phyloP scores from a whole-genome alignment of 2,797 vertebrate genomes.

The Hafferia zeledoni region DNA sequence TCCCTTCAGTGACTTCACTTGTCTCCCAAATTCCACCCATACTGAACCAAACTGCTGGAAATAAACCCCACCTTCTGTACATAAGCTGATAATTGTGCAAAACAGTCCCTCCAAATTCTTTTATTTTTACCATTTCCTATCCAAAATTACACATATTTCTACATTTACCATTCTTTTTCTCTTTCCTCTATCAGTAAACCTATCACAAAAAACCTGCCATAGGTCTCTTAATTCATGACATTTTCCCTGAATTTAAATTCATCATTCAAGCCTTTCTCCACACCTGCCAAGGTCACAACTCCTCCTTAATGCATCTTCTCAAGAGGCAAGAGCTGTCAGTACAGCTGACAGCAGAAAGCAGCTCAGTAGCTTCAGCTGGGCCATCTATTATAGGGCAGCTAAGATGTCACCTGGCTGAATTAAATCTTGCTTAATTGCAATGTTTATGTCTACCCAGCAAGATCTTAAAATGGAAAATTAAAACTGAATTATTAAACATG shows the following conservation, averaged over 20 bases:
- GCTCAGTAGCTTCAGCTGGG: background rate
- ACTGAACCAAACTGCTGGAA: background rate
- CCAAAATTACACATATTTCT: background rate
- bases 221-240: background rate
- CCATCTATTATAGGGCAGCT: background rate
- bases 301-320: background rate
- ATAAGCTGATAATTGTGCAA: background rate
- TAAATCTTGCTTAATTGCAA: background rate
- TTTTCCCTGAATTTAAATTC: background rate
- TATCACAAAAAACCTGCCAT: fast-evolving
- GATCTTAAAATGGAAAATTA: background rate
- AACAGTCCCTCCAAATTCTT: background rate
- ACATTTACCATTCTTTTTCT: background rate
- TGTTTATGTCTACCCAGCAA: background rate
- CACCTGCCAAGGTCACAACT: background rate
- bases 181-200: background rate
- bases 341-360: background rate
- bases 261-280: background rate
- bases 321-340: background rate
- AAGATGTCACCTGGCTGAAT: background rate
- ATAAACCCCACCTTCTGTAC: fast-evolving
- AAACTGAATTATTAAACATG: background rate
- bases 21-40: background rate
- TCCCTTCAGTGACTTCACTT: background rate
- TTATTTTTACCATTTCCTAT: background rate